These are phyloP conservation scores for Neotragus pygmaeus DNA, from an alignment of 2,113 vertebrate genomes.

Conservation along the genomic window DNA sequence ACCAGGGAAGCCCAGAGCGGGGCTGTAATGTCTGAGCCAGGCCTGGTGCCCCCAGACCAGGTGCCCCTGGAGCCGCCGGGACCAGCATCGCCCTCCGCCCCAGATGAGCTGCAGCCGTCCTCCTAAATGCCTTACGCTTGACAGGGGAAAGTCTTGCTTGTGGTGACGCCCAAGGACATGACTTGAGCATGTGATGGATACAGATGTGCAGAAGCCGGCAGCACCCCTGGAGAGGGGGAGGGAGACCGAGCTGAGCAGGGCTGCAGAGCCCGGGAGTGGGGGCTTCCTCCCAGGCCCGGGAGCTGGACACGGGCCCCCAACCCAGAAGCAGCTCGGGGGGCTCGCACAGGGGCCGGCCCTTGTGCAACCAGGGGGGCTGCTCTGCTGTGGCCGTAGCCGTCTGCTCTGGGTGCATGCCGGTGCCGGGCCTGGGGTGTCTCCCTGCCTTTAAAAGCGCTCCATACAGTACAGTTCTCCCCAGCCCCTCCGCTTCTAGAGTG, in stretches of 20 bases:
- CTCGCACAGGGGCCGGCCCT: rapidly evolving
- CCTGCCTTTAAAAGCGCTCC: not conserved
- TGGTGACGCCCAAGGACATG: slow-evolving; percentile 48
- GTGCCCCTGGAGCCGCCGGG: not conserved
- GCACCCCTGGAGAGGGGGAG: slow-evolving; percentile 29
- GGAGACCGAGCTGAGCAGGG: not conserved
- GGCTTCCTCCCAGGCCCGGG: not conserved
- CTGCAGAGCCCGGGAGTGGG: not conserved
- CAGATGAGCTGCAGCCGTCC: not conserved
- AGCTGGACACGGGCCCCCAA: not conserved
- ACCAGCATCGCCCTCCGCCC: slow-evolving; percentile 20
- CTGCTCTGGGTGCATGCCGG: not conserved
- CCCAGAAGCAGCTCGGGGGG: not conserved
- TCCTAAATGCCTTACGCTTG: not conserved
- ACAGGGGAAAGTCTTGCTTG: not conserved
- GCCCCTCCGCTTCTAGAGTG: not conserved
- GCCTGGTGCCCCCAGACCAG: not conserved
- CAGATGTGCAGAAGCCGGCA: not conserved
- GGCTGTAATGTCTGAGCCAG: rapidly evolving
- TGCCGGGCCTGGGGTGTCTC: not conserved
- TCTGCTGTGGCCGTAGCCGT: not conserved
- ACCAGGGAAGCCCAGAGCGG: not conserved
- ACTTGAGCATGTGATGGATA: slow-evolving; percentile 32
- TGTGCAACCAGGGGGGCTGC: rapidly evolving
- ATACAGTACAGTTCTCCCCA: rapidly evolving